A percentile compares a stretch with the other conserved stretches of the same genome.
These are phyloP conservation scores for Drosophila chauvacae DNA, from an alignment of 1,140 invertebrate species.

Conservation along the genomic window DNA sequence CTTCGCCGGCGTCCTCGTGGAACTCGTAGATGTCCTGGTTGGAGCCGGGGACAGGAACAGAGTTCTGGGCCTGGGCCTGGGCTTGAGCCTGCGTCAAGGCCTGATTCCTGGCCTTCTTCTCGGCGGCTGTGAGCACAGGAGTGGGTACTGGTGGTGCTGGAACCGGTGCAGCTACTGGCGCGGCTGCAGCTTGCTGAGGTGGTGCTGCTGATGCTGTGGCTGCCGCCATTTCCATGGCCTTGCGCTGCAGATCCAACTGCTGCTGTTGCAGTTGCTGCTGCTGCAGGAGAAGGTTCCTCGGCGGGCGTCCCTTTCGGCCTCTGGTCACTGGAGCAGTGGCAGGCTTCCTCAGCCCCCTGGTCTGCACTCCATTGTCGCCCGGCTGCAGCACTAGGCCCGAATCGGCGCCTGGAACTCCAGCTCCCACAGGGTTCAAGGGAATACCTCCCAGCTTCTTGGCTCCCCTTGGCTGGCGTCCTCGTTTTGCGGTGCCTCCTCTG, in stretches of 20 bases:
- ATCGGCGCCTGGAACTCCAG: slow-evolving; percentile 26
- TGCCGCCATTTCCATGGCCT: slow-evolving; percentile 26
- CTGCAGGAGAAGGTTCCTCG: slow-evolving; percentile 65
- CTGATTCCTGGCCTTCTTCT: slow-evolving; percentile 77
- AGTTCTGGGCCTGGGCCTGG: slow-evolving; percentile 21
- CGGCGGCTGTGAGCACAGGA: slow-evolving; percentile 62
- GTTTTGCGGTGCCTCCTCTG: slow-evolving; percentile 64
- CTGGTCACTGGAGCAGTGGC: slow-evolving; percentile 58
- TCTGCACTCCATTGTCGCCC: slow-evolving; percentile 73
- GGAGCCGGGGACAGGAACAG: slow-evolving; percentile 11
- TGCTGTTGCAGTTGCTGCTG: slow-evolving; percentile 72
- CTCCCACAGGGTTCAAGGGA: slow-evolving; percentile 24
- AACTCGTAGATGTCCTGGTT: slow-evolving; percentile 91
- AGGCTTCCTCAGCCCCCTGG: slow-evolving; percentile 60
- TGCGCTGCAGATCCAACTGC: slow-evolving; percentile 54
- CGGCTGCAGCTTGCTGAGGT: background rate
- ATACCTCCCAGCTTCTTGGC: slow-evolving; percentile 69
- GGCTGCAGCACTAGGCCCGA: slow-evolving; percentile 35
- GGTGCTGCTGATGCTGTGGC: slow-evolving; percentile 73
- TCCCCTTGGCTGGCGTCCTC: slow-evolving; percentile 75
- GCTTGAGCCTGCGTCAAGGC: slow-evolving; percentile 39
- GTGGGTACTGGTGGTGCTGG: slow-evolving; percentile 4
- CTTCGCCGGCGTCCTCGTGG: slow-evolving; percentile 92
- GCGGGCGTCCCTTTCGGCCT: slow-evolving; percentile 76
- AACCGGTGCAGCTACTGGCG: slow-evolving; percentile 1